Evolutionary conservation across 1,140 invertebrate species (phyloP).

Genomic region (Megalopta genalis): DNA sequence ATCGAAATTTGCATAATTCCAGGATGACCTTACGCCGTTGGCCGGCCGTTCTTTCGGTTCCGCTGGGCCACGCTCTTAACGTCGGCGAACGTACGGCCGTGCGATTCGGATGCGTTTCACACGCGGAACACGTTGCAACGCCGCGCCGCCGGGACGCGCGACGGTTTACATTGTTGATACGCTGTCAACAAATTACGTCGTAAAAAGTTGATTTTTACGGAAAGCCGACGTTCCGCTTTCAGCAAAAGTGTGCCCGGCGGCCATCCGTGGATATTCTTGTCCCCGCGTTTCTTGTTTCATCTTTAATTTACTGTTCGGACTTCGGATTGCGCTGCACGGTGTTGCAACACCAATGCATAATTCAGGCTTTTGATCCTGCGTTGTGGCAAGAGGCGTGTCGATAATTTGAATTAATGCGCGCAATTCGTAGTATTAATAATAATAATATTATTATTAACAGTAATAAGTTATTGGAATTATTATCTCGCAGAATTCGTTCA

Average conservation of each 20-base stretch:
- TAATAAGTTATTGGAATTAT: too few relatives aligned
- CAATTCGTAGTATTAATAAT: too few relatives aligned
- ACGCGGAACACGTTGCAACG: background rate
- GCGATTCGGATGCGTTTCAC: background rate
- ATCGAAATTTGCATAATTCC: conserved; percentile 19
- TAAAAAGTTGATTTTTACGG: conserved; percentile 1
- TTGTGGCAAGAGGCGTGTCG: too few relatives aligned
- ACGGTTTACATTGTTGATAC: background rate
- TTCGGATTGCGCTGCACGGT: too few relatives aligned
- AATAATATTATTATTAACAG: too few relatives aligned
- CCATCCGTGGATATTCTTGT: background rate
- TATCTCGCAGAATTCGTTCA: too few relatives aligned
- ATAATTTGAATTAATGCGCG: too few relatives aligned
- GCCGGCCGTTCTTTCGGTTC: background rate
- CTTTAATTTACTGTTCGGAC: too few relatives aligned
- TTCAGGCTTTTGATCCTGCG: too few relatives aligned
- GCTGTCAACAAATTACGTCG: background rate
- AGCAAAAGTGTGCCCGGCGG: background rate
- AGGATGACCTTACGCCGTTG: background rate
- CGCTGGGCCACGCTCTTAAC: background rate
- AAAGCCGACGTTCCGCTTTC: background rate
- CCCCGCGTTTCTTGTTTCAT: background rate
- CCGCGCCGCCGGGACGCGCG: too few relatives aligned
- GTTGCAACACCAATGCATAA: too few relatives aligned
- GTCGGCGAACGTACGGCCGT: background rate